Evolutionary conservation across 1,140 invertebrate species (phyloP), one percentile per base, ranked within the genome.

Genomic region (Atta texana): DNA sequence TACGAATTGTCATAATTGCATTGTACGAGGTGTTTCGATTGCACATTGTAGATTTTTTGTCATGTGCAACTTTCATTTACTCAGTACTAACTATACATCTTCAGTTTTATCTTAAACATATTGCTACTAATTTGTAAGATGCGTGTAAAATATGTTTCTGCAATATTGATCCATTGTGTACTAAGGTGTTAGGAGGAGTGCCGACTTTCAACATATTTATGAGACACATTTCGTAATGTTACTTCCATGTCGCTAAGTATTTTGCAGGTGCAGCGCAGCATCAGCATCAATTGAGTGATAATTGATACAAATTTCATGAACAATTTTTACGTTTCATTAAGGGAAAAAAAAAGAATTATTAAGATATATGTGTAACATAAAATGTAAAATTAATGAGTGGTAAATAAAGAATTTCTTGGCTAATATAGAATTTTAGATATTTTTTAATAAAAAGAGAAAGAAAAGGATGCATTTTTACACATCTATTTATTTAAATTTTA

Each of bases 251-350:
- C 92, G 92, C 92, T 94, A 93, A 94, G 94, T 95, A 94, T 94
- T 94, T 94, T 95, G 91, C 94, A 95, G 94, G 94, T 94, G 94
- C 94, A 92, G 94, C 87, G 89, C 92, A 93, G 92, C 94, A 94
- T 92, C 94, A 92, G 81, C 93, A 93, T 94, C 92, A 89, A 90
- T 93, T 94, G 90, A 92, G 91, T 92, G 92, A 94, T 92, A 91
- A 91, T 89, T 44, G 63, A 92, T 92, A 91, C 89, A 92, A 89
- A 87, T 90, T 91, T 90, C 89, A 90, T 88, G 91, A 92, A 93
- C 89, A 90, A 91, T 92, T 92, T 92, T 87, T 91, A 92, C 80
- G 82, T 91, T 90, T 88, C 86, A 87, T 90, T 89, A 87, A 90
- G 55, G 61, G 24, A 24, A 89, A 91, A 91, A 91, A 85, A 92